A percentile compares a stretch with the other conserved stretches of the same genome.
phyloP scores from a whole-genome alignment of 2,797 vertebrate genomes.

The Alcedo quadribrachys region DNA sequence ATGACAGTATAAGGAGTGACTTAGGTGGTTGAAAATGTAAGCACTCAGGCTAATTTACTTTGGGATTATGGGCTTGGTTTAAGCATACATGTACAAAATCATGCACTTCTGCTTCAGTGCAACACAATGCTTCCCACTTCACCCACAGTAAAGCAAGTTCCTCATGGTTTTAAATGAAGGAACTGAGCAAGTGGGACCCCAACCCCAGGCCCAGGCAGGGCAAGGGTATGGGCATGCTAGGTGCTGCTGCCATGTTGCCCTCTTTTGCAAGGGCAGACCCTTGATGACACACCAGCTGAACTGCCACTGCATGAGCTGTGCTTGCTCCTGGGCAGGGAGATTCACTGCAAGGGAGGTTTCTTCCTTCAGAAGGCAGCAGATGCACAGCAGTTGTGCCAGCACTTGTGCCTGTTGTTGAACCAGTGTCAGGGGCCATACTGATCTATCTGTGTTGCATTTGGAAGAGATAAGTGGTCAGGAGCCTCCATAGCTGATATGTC shows the following conservation, averaged over 20 bases:
- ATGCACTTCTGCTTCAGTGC: not conserved
- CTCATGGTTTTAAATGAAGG: not conserved
- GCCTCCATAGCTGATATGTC: not conserved
- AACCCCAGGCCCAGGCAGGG: not conserved
- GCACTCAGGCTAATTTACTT: not conserved
- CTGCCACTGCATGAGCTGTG: rapidly evolving
- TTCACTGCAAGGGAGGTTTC: rapidly evolving
- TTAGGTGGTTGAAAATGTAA: not conserved
- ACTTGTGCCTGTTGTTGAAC: not conserved
- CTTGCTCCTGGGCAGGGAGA: rapidly evolving
- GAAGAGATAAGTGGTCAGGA: not conserved
- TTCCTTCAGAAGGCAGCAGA: not conserved
- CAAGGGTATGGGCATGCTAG: rapidly evolving
- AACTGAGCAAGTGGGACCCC: not conserved
- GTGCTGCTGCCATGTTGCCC: not conserved
- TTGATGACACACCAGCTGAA: not conserved
- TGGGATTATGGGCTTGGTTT: not conserved
- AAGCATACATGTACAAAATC: not conserved
- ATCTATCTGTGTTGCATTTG: not conserved
- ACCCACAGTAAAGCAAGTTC: not conserved
- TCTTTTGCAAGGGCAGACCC: not conserved
- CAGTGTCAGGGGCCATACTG: not conserved
- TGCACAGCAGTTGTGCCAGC: not conserved
- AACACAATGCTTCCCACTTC: not conserved
- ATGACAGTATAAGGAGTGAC: not conserved